These are phyloP conservation scores for Porites rus DNA, from an alignment of 92 coral and sea anemone species.

Conservation along the genomic window DNA sequence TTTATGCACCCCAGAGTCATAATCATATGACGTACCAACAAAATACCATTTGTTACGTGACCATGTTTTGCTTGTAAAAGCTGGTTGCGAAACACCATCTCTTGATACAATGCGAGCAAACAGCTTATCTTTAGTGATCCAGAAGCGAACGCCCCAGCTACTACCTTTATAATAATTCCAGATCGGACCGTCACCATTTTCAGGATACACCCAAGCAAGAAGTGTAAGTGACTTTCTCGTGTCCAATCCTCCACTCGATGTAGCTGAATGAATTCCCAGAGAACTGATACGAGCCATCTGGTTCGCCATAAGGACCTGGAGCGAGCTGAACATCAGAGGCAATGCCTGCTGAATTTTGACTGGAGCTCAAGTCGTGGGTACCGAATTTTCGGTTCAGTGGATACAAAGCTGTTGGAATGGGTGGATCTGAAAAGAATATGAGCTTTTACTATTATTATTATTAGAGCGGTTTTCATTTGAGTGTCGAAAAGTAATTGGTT, in stretches of 20 bases:
- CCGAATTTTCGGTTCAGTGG: constrained; percentile 39
- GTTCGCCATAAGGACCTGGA: constrained; percentile 39
- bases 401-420: constrained; percentile 36
- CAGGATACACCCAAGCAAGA: constrained; percentile 20
- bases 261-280: constrained; percentile 36
- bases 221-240: constrained; percentile 17
- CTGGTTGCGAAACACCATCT: not conserved
- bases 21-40: constrained; percentile 46
- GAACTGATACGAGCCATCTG: constrained; percentile 54
- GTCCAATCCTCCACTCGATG: constrained; percentile 46
- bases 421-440: not conserved
- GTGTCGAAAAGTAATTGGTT: too few relatives aligned
- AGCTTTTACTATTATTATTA: not conserved
- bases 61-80: not conserved
- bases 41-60: constrained; percentile 31
- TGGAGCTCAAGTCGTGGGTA: constrained; percentile 27
- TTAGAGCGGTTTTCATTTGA: too few relatives aligned
- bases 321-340: constrained; percentile 30
- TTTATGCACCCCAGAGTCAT: constrained; percentile 34
- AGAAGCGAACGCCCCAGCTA: constrained; percentile 3
- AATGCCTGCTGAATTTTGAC: constrained; percentile 27
- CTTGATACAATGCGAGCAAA: not conserved
- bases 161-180: not conserved
- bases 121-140: not conserved
- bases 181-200: constrained; percentile 4